phyloP scores from a whole-genome alignment of 1,140 invertebrate genomes.

The Bradysia coprophila region DNA sequence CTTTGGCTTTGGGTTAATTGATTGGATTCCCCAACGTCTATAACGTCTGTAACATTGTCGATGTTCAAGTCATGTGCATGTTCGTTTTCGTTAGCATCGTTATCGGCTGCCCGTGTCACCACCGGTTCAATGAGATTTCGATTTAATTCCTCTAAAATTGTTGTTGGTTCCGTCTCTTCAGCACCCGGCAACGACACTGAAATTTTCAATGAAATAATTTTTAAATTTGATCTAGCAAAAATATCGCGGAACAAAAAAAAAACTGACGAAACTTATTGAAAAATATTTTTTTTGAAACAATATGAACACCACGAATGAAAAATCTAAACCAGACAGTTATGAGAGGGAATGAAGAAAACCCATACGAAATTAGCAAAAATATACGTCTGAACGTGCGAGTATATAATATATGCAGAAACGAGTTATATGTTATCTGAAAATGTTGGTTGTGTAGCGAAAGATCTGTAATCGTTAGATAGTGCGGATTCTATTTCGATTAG shows the following conservation, averaged over 20 bases:
- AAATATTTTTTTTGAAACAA: too few species aligned
- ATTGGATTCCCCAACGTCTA: constrained; percentile 9
- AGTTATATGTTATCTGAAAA: too few species aligned
- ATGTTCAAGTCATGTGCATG: background rate
- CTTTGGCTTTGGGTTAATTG: constrained; percentile 2
- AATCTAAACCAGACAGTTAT: too few species aligned
- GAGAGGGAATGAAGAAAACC: too few species aligned
- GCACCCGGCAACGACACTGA: constrained; percentile 22
- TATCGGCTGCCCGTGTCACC: constrained; percentile 2
- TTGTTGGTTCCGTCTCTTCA: constrained; percentile 14
- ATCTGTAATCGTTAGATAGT: too few species aligned
- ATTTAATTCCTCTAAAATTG: constrained; percentile 7
- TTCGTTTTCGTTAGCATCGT: constrained; percentile 1
- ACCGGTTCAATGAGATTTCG: background rate
- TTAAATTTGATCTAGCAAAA: background rate
- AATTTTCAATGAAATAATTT: constrained; percentile 2
- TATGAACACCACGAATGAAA: too few species aligned
- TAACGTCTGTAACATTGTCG: constrained; percentile 5
- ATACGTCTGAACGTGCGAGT: too few species aligned
- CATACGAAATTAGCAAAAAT: too few species aligned
- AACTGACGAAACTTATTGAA: too few species aligned
- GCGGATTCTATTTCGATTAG: too few species aligned
- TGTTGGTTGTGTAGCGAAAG: too few species aligned
- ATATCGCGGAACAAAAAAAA: background rate
- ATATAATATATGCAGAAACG: too few species aligned